A percentile compares a stretch with the other conserved stretches of the same genome.
Evolutionary conservation across 1,140 invertebrate species (phyloP).

Genomic region (Drosophila ohnishii): DNA sequence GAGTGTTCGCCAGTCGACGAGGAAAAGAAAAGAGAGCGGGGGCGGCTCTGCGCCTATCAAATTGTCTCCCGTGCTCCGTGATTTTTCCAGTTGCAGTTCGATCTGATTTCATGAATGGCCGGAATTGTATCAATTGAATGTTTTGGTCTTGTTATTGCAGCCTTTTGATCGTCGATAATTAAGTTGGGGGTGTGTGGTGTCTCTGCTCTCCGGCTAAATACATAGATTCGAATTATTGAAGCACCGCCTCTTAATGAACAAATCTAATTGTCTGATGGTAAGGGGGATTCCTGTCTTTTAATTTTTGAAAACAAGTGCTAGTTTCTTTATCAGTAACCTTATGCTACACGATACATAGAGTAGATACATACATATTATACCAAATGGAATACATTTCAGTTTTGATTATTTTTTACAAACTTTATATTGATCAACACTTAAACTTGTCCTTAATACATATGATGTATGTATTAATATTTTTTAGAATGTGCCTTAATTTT

Average conservation of each 20-base stretch:
- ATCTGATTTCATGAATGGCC: constrained; percentile 75
- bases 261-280: constrained; percentile 70
- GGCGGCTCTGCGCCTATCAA: constrained; percentile 31
- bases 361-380: no score
- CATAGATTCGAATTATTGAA: constrained; percentile 70
- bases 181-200: constrained; percentile 63
- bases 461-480: no score
- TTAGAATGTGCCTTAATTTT: no score
- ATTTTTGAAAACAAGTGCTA: constrained; percentile 25
- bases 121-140: constrained; percentile 81
- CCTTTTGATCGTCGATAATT: constrained; percentile 77
- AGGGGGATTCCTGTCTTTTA: constrained; percentile 39
- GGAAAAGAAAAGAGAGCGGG: not conserved
- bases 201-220: constrained; percentile 56
- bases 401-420: no score
- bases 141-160: constrained; percentile 78
- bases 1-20: constrained; percentile 49
- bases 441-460: no score
- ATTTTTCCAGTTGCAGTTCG: constrained; percentile 74
- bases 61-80: constrained; percentile 50
- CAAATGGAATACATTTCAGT: no score
- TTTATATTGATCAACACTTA: no score
- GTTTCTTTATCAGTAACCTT: no score
- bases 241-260: constrained; percentile 57
- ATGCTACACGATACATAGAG: no score